Conservation (phyloP, 1,140 invertebrate genomes). For the Carposina sasakii region DNA sequence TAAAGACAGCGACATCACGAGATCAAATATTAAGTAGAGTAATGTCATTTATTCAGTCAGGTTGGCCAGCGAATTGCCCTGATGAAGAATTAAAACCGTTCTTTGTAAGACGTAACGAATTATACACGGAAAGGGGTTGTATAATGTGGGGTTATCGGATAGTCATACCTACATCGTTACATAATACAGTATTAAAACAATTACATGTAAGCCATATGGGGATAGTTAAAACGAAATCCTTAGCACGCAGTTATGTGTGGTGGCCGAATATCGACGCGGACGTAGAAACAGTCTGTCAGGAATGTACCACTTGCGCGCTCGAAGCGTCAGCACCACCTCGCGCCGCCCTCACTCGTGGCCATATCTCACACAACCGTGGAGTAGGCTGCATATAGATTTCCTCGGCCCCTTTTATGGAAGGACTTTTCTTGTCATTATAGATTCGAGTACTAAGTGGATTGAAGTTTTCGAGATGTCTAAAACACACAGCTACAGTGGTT, state of each 20-base stretch:
- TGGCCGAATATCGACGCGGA: constrained; percentile 52
- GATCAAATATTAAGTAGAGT: constrained; percentile 4
- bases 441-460: no score
- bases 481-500: no score
- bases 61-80: constrained; percentile 12
- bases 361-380: constrained; percentile 2
- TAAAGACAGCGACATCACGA: neutral
- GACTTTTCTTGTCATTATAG: no score
- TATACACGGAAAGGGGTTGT: constrained; percentile 15
- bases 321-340: neutral
- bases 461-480: no score
- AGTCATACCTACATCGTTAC: constrained; percentile 41
- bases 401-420: no score
- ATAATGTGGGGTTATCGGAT: constrained; percentile 8
- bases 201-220: constrained; percentile 1
- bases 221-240: neutral
- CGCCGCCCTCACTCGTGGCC: constrained; percentile 1
- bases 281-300: constrained; percentile 32
- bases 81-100: constrained; percentile 1
- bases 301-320: neutral
- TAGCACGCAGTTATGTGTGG: neutral
- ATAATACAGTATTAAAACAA: neutral
- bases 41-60: neutral
- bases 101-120: constrained; percentile 4
- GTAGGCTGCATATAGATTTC: constrained; percentile 8